Conservation (phyloP, 30 jellyfish, hydroid and myxozoan species). For the Turritopsis rubra region DNA sequence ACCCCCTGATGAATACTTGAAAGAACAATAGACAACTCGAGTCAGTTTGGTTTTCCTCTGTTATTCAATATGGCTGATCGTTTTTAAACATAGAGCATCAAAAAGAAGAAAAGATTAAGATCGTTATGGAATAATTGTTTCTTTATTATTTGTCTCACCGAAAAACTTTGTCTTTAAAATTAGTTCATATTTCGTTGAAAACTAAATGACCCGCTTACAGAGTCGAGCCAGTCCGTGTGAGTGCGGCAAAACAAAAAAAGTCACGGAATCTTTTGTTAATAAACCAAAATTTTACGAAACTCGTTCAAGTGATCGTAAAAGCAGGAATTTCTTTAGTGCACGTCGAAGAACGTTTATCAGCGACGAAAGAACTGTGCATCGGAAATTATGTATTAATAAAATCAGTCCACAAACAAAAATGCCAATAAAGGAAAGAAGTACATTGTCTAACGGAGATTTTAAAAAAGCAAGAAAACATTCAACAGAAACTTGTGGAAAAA, state of each 20-base stretch:
- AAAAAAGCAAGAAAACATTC: slow-evolving; percentile 1
- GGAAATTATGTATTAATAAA: slow-evolving; percentile 5
- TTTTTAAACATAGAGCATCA: neutral
- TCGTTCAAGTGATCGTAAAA: slow-evolving; percentile 26
- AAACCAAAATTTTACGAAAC: slow-evolving; percentile 27
- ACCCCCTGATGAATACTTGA: neutral
- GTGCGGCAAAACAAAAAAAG: slow-evolving; percentile 32
- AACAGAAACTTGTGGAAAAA: neutral
- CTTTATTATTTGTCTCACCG: neutral
- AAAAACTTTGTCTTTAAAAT: neutral
- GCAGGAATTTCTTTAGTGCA: neutral
- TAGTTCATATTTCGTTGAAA: neutral
- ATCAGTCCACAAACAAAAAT: neutral
- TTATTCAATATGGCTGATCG: slow-evolving; percentile 26
- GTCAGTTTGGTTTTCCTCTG: slow-evolving; percentile 25
- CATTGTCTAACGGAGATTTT: neutral
- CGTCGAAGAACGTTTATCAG: neutral
- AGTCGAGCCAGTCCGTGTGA: slow-evolving; percentile 24
- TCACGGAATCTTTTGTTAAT: slow-evolving; percentile 14
- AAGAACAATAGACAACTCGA: neutral
- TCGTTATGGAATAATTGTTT: neutral
- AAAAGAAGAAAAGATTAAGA: neutral
- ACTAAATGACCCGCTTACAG: slow-evolving; percentile 35
- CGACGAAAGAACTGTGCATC: neutral
- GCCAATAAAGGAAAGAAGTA: neutral